A percentile compares a stretch with the other conserved stretches of the same genome.
Conservation (phyloP, 2,888 invertebrate species). For the Deilephila elpenor region DNA sequence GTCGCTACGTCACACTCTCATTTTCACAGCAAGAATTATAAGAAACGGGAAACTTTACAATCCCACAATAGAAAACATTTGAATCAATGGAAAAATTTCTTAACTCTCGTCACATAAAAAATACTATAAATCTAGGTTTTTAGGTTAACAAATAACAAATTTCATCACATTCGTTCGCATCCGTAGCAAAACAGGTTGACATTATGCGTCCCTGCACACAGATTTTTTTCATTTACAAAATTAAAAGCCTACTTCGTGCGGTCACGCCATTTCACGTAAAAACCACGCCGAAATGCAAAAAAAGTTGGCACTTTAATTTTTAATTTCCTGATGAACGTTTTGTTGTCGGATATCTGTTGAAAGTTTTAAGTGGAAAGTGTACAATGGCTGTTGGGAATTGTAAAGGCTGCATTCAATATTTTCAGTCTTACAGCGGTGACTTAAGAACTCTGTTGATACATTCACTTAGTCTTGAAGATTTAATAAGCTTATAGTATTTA, state of each 20-base stretch:
- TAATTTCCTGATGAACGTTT: conserved; percentile 26
- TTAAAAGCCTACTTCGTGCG: conserved; percentile 20
- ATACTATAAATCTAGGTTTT: background rate
- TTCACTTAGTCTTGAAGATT: background rate
- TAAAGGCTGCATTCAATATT: background rate
- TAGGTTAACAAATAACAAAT: background rate
- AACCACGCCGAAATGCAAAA: background rate
- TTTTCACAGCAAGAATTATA: too few relatives aligned
- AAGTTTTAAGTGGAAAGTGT: conserved; percentile 12
- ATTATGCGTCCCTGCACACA: conserved; percentile 9
- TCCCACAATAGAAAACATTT: too few relatives aligned
- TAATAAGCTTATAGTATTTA: background rate
- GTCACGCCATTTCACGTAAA: conserved; percentile 20
- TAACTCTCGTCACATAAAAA: too few relatives aligned
- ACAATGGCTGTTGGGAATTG: conserved; percentile 7
- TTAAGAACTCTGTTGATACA: background rate
- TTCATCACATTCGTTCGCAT: background rate
- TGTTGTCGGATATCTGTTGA: conserved; percentile 5
- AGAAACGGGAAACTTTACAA: too few relatives aligned
- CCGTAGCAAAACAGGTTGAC: background rate
- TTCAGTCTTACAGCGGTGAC: background rate
- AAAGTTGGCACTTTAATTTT: conserved; percentile 26
- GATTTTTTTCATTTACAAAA: conserved; percentile 17
- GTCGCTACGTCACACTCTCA: too few relatives aligned
- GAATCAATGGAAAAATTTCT: too few relatives aligned